A percentile compares a stretch with the other conserved stretches of the same genome.
phyloP scores from a whole-genome alignment of 2,113 vertebrate genomes.

The Mola mola region DNA sequence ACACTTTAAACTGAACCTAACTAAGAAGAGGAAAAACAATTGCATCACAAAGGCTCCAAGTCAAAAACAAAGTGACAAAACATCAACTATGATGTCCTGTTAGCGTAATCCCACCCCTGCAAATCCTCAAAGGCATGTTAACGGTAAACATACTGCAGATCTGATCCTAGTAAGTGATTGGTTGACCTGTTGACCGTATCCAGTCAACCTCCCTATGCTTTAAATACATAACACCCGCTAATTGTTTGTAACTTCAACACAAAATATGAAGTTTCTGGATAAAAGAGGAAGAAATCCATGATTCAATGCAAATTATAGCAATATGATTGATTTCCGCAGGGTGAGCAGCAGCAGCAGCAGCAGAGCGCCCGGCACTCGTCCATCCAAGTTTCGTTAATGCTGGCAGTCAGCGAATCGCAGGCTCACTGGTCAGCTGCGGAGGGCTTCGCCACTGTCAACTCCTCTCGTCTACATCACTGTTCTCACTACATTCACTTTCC shows the following conservation, averaged over 20 bases:
- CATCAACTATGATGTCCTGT: too few species aligned
- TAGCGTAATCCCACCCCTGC: too few species aligned
- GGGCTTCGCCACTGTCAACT: conserved; percentile 64
- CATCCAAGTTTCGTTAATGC: conserved; percentile 6
- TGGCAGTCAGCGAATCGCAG: background rate
- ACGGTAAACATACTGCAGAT: too few species aligned
- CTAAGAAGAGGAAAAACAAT: background rate
- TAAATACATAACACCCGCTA: background rate
- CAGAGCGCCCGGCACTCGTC: background rate
- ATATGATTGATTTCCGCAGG: conserved; percentile 1
- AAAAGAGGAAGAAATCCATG: background rate
- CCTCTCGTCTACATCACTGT: conserved; percentile 50
- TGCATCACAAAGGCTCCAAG: background rate
- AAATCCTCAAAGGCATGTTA: too few species aligned
- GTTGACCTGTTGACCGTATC: too few species aligned
- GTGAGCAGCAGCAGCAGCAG: background rate
- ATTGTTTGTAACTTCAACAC: conserved; percentile 9
- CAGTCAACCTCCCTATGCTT: background rate
- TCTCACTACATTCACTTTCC: conserved; percentile 56
- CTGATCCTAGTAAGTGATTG: conserved; percentile 10
- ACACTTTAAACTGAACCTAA: background rate
- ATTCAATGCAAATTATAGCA: conserved; percentile 13
- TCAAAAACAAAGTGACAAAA: conserved; percentile 4
- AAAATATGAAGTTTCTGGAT: conserved; percentile 2
- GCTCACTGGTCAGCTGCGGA: conserved; percentile 19